A percentile compares a stretch with the other conserved stretches of the same genome.
These are phyloP conservation scores for Deroplatys truncata DNA, from an alignment of 2,888 invertebrate genomes.

Conservation along the genomic window DNA sequence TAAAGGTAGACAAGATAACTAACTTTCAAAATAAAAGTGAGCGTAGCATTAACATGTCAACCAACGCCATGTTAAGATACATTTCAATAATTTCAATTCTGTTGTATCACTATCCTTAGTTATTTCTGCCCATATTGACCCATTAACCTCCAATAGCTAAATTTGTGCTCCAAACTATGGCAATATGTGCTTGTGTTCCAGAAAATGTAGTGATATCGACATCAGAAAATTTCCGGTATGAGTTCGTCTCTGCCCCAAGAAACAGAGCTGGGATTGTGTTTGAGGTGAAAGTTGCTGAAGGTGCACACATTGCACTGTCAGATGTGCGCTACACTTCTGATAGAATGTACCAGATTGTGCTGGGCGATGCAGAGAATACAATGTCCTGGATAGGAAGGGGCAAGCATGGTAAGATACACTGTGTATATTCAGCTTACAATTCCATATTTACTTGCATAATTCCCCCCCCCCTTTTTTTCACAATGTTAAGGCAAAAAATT, in stretches of 20 bases:
- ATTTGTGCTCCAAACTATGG: too few species aligned
- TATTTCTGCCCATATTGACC: too few species aligned
- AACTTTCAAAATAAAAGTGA: too few species aligned
- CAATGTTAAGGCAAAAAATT: too few species aligned
- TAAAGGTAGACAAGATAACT: too few species aligned
- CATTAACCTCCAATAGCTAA: too few species aligned
- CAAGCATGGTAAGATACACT: constrained; percentile 52
- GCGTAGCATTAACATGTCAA: too few species aligned
- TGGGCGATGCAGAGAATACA: constrained; percentile 56
- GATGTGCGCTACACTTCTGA: constrained; percentile 53
- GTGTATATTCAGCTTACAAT: background rate
- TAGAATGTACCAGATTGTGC: constrained; percentile 58
- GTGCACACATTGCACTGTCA: constrained; percentile 58
- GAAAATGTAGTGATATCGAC: constrained; percentile 62
- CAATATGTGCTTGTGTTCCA: constrained; percentile 36
- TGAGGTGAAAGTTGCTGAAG: constrained; percentile 54
- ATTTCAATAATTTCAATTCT: too few species aligned
- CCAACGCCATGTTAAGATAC: too few species aligned
- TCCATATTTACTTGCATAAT: too few species aligned
- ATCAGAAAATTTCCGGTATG: constrained; percentile 59
- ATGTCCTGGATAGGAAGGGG: constrained; percentile 60
- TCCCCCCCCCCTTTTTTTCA: too few species aligned
- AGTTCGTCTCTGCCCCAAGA: constrained; percentile 61
- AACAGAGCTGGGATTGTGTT: constrained; percentile 60
- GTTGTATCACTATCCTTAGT: too few species aligned